Base-by-base conservation (phyloP, 1,140 invertebrate genomes). In the Dendrolimus punctatus region DNA sequence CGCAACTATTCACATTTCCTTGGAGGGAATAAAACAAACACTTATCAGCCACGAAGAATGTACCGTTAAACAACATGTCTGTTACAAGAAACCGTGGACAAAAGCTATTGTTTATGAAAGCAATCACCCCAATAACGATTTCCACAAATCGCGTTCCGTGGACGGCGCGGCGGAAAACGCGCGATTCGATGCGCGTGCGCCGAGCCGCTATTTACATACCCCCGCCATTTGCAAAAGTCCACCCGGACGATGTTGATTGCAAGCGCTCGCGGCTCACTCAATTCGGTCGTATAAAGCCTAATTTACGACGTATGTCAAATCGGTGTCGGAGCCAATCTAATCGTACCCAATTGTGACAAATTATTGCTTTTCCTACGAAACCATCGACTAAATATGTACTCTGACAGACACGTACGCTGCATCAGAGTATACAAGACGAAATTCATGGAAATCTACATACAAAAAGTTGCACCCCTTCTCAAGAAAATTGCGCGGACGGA, bases 61-160 rank as follows among this genome's bases (percentile, higher is more conserved):
- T 68, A 62, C 68, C 57, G 45, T 60, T 71, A 66, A 74, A 76
- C 76, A 75, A 73, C 70, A 69, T 65, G 63, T 58, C 58, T 55
- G 62, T 73, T 73, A 75, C 77, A 73, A 74, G 75, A 66, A 71
- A 66, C 58, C 62, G 58, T 66, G 71, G 68, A 82, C 80, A 82
- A 84, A 80, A 82, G 71, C 69, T 76, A 84, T 82, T 85, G 80
- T 85, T 85, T 79, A 85, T 84, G 79, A 78, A 83, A 79, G 77
- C 79, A 83, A 83, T 85, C 82, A 85, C 77, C 77, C 79, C 74
- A 85, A 85, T 84, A 85, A 82, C 76, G 70, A 82, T 84, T 83
- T 84, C 82, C 77, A 81, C 80, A 76, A 83, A 85, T 60, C 71
- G 73, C 71, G 59, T 65, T 66, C 59, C 63, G 61, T 53, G 64